Conservation (phyloP, 2,797 vertebrate genomes). For the Acomys russatus region DNA sequence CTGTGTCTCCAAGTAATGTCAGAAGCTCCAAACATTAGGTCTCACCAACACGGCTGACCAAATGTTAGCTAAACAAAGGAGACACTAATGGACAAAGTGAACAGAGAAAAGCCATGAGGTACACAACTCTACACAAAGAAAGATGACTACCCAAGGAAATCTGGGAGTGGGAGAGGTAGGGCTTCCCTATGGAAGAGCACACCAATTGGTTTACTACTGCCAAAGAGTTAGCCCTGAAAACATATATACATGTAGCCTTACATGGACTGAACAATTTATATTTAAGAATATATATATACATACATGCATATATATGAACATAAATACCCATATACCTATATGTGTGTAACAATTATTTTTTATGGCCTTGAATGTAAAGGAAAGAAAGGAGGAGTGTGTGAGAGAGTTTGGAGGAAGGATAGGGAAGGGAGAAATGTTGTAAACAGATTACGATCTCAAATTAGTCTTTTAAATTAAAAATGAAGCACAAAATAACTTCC, state of each 20-base stretch:
- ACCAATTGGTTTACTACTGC: not conserved
- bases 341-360: not conserved
- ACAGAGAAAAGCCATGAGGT: no score
- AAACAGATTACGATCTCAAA: not conserved
- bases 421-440: not conserved
- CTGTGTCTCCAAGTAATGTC: no score
- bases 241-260: not conserved
- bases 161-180: no score
- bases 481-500: not conserved
- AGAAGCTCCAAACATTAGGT: no score
- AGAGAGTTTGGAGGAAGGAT: not conserved
- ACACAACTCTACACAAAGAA: no score
- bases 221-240: not conserved
- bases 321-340: not conserved
- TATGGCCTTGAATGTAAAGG: not conserved
- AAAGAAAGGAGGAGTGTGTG: not conserved
- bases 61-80: no score
- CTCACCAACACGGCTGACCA: no score
- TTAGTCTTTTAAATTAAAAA: not conserved
- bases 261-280: not conserved
- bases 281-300: no score
- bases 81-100: no score
- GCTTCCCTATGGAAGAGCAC: not conserved
- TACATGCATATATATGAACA: not conserved
- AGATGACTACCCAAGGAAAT: no score